Evolutionary conservation across 2,113 vertebrate genomes (phyloP), one percentile per base, ranked within the genome.

Genomic region (Mesitornis unicolor): DNA sequence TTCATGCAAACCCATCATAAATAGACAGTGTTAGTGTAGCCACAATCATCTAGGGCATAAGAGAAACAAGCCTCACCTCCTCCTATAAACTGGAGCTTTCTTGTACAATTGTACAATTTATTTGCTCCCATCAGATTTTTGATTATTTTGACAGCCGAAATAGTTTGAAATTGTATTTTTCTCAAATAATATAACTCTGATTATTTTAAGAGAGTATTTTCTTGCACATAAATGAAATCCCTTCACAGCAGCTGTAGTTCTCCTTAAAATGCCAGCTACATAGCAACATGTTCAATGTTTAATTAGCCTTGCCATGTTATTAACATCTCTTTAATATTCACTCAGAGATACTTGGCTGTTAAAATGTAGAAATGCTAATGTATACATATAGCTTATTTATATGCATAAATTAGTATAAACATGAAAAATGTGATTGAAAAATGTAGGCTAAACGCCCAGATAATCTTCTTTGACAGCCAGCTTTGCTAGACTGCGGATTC

Each of bases 291-390:
- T 53, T 94, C 81, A 86, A 80, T 92, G 90, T 89, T 93, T 94
- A 94, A 97, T 96, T 96, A 97, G 56, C 76, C 73, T 59, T 87
- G 90, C 70, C 33, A 26, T 71, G 71, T 48, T 75, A 91, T 94
- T 95, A 90, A 29, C 82, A 94, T 93, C 74, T 76, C 59, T 93
- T 97, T 96, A 92, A 92, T 93, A 89, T 95, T 95, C 89, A 87
- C 48, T 84, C 43, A 82, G 68, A 88, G 84, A 64, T 76, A 51
- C 64, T 86, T 76, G 75, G 35, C 90, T 86, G 69, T 56, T 90
- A 67, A 84, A 95, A 75, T 64, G 64, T 40, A 79, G 79, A 76
- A 65, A 88, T 84, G 61, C 59, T 88, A 59, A 67, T 60, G 54
- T 69, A 61, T 94, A 69, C 63, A 29, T 96, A 59, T 74, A 93